Base-by-base conservation (phyloP, 1,140 invertebrate species). In the Temnothorax nylanderi region DNA sequence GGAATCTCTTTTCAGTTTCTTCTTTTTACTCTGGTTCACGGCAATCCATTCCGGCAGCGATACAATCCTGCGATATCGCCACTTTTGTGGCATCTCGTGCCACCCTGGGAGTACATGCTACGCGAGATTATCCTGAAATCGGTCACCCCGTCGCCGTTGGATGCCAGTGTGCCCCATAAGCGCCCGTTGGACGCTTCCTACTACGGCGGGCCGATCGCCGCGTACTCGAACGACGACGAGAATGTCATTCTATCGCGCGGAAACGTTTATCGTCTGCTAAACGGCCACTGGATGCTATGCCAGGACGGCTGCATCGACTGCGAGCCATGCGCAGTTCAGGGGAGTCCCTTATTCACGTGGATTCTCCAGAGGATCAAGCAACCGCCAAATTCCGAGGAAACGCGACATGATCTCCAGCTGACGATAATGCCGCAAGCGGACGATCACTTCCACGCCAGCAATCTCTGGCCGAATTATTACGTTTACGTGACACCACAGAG, bases 61-160 rank as follows among this genome's bases (percentile, higher is more conserved):
- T 84, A 84, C 69, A 75, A 75, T 84, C n/a, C 54, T 4, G 56
- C 18, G 26, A 32, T 75, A 37, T 34, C 78, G 49, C 6, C 78
- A 54, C 47, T 69, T 71, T 71, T 67, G 67, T 58, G 67, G 80
- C 56, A 75, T 75, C 69, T 62, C 64, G n/a, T 10, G 13, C 77
- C 72, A 64, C 37, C 84, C 8, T 90, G 87, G 89, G 89, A 88
- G 41, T 41, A 86, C 47, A 82, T 90, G 11, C 77, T 91, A 5
- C 77, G 92, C 1, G 93, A 94, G 18, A 88, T 91, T 37, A 90
- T 94, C 67, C 93, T 94, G 85, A 92, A 92, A 85, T 94, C 93
- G 16, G 88, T 94, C 80, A 92, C 78, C 3, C 81, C 88, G 16
- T 37, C 86, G 7, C 84, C 89, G 8, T 11, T 74, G 0, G 74